Evolutionary conservation across 1,140 invertebrate genomes (phyloP).

Genomic region (Eurosta solidaginis): DNA sequence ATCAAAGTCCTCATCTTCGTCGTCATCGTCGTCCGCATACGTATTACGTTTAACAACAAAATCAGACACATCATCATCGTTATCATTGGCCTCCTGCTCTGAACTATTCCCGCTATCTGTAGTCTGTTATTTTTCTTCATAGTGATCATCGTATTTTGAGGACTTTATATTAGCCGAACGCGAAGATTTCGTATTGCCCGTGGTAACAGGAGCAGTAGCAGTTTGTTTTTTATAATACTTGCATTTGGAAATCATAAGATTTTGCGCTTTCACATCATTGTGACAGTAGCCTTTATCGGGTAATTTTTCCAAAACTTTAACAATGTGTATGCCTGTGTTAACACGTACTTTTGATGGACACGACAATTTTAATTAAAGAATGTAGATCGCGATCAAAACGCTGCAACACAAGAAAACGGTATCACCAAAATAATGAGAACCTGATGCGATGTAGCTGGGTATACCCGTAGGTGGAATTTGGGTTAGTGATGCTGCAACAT

Average conservation of each 20-base stretch:
- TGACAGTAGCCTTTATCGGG: conserved; percentile 89
- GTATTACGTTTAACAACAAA: conserved; percentile 33
- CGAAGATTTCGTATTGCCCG: conserved; percentile 20
- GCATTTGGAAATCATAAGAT: conserved; percentile 70
- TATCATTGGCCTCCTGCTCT: conserved; percentile 53
- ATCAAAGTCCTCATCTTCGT: conserved; percentile 53
- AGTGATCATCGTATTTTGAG: conserved; percentile 43
- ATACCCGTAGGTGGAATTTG: conserved; percentile 72
- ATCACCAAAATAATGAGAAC: conserved; percentile 72
- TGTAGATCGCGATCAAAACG: conserved; percentile 88
- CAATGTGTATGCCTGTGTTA: conserved; percentile 78
- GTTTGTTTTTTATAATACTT: conserved; percentile 46
- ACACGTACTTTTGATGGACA: conserved; percentile 78
- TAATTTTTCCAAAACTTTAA: conserved; percentile 86
- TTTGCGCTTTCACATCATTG: conserved; percentile 92
- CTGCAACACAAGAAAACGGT: conserved; percentile 90
- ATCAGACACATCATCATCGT: conserved; percentile 43
- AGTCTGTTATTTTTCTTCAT: conserved; percentile 55
- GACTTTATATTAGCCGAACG: conserved; percentile 15
- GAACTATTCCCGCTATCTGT: conserved; percentile 57
- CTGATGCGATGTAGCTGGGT: conserved; percentile 85
- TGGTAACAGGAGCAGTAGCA: not conserved
- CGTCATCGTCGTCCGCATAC: conserved; percentile 33
- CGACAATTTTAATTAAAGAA: conserved; percentile 73
- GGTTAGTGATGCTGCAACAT: not conserved